These are phyloP conservation scores for Penaeus indicus DNA, from an alignment of 1,140 invertebrate species.

Conservation along the genomic window DNA sequence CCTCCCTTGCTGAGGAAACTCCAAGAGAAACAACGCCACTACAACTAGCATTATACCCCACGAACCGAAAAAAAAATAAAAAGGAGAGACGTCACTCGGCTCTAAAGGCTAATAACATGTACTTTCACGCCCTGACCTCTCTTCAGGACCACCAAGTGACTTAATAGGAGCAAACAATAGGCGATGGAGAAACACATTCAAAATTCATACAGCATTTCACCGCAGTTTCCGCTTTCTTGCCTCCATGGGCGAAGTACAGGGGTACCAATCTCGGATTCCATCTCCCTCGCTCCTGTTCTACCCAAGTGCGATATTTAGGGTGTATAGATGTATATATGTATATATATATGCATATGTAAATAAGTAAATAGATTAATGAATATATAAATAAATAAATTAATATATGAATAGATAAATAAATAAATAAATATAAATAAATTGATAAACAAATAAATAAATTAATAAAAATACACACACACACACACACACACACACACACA, in stretches of 20 bases:
- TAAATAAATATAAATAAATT: neutral
- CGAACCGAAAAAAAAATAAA: no score
- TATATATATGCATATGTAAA: conserved; percentile 1
- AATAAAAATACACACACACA: neutral
- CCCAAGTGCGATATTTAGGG: no score
- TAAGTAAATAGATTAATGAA: neutral
- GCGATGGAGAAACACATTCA: conserved; percentile 34
- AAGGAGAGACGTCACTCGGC: no score
- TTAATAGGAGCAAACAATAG: conserved; percentile 51
- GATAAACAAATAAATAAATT: neutral
- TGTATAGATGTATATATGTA: conserved; percentile 14
- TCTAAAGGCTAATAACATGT: neutral
- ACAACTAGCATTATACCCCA: neutral
- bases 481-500: neutral
- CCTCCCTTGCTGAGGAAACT: neutral
- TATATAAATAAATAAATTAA: no score
- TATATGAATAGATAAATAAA: no score
- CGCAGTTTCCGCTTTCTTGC: conserved; percentile 44
- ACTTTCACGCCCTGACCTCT: neutral
- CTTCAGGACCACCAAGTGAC: neutral
- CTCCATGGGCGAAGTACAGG: no score
- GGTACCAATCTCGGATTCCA: neutral
- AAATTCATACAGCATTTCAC: conserved; percentile 47
- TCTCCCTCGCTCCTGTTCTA: neutral
- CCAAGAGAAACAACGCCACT: neutral